phyloP scores from a whole-genome alignment of 2,888 invertebrate genomes.

The Mesorhabditis sp. region DNA sequence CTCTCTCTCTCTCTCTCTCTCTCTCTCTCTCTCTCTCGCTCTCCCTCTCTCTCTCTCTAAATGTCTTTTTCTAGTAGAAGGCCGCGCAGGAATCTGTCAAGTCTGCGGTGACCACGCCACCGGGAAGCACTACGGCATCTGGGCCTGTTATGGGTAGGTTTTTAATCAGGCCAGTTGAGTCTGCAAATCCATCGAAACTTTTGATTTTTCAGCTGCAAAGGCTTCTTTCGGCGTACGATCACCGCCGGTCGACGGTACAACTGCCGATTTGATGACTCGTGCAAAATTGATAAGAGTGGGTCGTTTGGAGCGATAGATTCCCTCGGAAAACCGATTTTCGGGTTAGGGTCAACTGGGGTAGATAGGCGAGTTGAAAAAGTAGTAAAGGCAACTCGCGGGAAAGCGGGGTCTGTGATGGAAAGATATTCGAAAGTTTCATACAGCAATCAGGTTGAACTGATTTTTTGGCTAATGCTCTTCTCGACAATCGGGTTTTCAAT shows the following conservation, averaged over 20 bases:
- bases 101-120: constrained; percentile 53
- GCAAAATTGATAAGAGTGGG: constrained; percentile 48
- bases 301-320: no score
- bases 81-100: background rate
- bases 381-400: background rate
- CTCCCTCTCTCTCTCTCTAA: no score
- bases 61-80: no score
- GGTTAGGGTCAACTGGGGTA: no score
- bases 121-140: constrained; percentile 53
- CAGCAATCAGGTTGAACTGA: background rate
- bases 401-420: background rate
- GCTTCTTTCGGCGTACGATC: constrained; percentile 55
- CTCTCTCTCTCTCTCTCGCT: no score
- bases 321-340: no score
- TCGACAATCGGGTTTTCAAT: no score
- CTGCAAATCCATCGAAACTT: background rate
- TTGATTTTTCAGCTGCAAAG: constrained; percentile 35
- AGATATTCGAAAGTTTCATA: background rate
- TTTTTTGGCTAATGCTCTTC: background rate
- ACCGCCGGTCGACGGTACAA: constrained; percentile 48
- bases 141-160: constrained; percentile 52
- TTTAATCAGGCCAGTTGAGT: background rate
- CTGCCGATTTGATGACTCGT: constrained; percentile 49
- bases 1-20: no score
- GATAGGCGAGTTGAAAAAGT: constrained; percentile 11